Conservation (phyloP, 2,888 invertebrate genomes). For the Cepaea hortensis region DNA sequence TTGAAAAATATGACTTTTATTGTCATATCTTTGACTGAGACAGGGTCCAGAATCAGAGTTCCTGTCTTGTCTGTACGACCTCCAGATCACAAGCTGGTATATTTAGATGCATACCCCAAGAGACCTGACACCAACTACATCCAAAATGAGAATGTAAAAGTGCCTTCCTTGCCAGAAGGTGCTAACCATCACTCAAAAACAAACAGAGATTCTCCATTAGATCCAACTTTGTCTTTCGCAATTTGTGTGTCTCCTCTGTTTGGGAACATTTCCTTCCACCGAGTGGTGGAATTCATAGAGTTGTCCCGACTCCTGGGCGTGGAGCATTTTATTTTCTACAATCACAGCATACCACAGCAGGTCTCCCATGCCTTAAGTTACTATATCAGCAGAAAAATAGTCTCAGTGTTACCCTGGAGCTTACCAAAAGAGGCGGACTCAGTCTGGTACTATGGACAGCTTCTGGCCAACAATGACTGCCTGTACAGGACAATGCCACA, state of each 20-base stretch:
- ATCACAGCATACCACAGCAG: constrained; percentile 55
- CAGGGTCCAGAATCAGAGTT: constrained; percentile 7
- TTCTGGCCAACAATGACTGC: constrained; percentile 71
- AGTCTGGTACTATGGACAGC: constrained; percentile 72
- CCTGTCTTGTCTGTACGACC: constrained; percentile 4
- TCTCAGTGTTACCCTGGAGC: constrained; percentile 65
- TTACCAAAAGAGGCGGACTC: constrained; percentile 60
- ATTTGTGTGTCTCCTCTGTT: constrained; percentile 72
- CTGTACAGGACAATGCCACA: constrained; percentile 69
- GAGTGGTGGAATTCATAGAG: constrained; percentile 70
- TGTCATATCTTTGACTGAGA: constrained; percentile 4
- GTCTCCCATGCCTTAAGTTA: constrained; percentile 58
- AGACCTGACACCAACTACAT: neutral
- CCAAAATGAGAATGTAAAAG: neutral
- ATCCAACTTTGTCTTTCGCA: constrained; percentile 55
- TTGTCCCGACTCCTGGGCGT: constrained; percentile 68
- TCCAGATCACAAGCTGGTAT: constrained; percentile 5
- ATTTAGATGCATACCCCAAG: constrained; percentile 30
- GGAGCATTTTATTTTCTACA: constrained; percentile 70
- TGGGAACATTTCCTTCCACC: constrained; percentile 59
- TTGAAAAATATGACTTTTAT: neutral
- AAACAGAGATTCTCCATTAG: neutral
- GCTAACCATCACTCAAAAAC: too few species aligned
- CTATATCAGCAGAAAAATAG: constrained; percentile 59
- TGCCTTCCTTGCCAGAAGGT: constrained; percentile 15